These are phyloP conservation scores for Calliphora vomitoria DNA, from an alignment of 2,888 invertebrate species.

Conservation along the genomic window DNA sequence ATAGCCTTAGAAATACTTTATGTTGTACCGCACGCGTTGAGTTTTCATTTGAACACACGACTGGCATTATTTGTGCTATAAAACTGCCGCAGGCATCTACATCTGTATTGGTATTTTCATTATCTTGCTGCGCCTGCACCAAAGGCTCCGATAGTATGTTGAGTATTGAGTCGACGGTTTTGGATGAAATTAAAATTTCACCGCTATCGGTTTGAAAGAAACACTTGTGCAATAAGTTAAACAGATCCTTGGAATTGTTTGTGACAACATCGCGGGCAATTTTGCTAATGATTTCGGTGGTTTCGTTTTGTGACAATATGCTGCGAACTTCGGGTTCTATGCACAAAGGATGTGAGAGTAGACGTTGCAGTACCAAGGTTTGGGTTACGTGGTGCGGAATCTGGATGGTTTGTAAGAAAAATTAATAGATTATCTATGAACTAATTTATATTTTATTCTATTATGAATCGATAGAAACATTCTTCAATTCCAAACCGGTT, in stretches of 20 bases:
- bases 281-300: slow-evolving; percentile 78
- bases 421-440: not conserved
- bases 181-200: slow-evolving; percentile 81
- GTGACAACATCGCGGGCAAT: slow-evolving; percentile 79
- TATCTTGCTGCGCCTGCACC: slow-evolving; percentile 65
- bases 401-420: slow-evolving; percentile 74
- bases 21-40: slow-evolving; percentile 83
- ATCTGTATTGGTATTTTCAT: slow-evolving; percentile 77
- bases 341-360: slow-evolving; percentile 83
- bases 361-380: slow-evolving; percentile 80
- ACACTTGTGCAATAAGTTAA: slow-evolving; percentile 83
- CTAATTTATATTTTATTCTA: too few species aligned
- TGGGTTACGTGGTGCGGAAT: slow-evolving; percentile 79
- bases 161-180: slow-evolving; percentile 82
- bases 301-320: slow-evolving; percentile 79
- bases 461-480: too few species aligned
- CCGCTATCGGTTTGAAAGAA: slow-evolving; percentile 84
- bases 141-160: slow-evolving; percentile 80
- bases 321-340: slow-evolving; percentile 80
- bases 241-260: slow-evolving; percentile 80
- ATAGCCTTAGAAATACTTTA: slow-evolving; percentile 85
- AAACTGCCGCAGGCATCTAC: slow-evolving; percentile 86
- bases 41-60: slow-evolving; percentile 85
- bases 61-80: slow-evolving; percentile 85
- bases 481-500: too few species aligned